Conservation (phyloP, 2,888 invertebrate genomes). For the Halictus ligatus region DNA sequence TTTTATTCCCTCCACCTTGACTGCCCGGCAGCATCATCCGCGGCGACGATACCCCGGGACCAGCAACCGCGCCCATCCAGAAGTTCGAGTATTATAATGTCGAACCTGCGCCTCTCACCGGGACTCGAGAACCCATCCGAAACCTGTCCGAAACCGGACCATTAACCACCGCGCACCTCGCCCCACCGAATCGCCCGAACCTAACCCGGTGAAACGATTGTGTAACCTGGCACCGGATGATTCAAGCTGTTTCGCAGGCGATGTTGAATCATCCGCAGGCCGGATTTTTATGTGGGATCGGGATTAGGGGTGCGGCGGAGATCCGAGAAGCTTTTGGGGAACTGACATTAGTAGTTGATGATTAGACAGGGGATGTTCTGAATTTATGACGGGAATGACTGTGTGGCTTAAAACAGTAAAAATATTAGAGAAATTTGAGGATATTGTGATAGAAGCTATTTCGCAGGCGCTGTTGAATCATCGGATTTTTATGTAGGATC, state of each 20-base stretch:
- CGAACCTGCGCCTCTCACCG: slow-evolving; percentile 45
- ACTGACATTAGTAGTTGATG: neutral
- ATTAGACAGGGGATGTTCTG: neutral
- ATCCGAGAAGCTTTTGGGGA: neutral
- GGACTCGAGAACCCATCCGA: slow-evolving; percentile 12
- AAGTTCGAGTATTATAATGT: slow-evolving; percentile 61
- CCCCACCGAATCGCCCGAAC: neutral
- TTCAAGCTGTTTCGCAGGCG: neutral
- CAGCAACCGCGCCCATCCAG: slow-evolving; percentile 69
- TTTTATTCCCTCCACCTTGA: slow-evolving; percentile 64
- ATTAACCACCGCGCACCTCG: slow-evolving; percentile 28
- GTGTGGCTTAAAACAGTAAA: neutral
- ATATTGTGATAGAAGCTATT: slow-evolving; percentile 1
- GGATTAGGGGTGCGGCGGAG: neutral
- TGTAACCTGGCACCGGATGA: slow-evolving; percentile 27
- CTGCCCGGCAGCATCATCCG: slow-evolving; percentile 65
- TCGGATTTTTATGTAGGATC: neutral
- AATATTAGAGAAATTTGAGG: too few relatives aligned
- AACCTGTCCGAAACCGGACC: slow-evolving; percentile 6
- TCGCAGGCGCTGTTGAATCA: neutral
- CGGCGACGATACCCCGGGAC: slow-evolving; percentile 57
- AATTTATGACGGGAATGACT: neutral
- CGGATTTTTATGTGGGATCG: neutral
- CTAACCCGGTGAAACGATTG: slow-evolving; percentile 23
- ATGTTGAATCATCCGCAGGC: neutral